phyloP scores from a whole-genome alignment of 2,888 invertebrate species.

The Macaria liturata region DNA sequence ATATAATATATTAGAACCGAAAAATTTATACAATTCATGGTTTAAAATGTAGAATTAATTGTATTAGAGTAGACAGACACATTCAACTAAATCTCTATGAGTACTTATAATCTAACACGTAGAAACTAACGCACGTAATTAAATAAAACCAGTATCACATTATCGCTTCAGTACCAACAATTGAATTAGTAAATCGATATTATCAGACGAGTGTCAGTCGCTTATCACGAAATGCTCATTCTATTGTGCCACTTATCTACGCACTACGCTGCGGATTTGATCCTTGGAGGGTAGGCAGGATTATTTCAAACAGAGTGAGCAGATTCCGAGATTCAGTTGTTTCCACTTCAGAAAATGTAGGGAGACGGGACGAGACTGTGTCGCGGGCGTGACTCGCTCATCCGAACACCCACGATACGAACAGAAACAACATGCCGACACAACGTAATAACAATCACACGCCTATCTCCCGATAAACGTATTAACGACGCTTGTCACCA shows the following conservation, averaged over 20 bases:
- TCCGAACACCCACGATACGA: conserved; percentile 66
- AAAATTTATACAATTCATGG: too few species aligned
- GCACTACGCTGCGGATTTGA: conserved; percentile 24
- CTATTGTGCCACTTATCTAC: conserved; percentile 31
- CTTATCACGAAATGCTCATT: conserved; percentile 37
- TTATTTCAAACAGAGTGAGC: conserved; percentile 54
- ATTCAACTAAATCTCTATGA: too few species aligned
- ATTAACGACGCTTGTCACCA: conserved; percentile 23
- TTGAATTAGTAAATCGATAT: conserved; percentile 27
- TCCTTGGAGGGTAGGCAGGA: conserved; percentile 37
- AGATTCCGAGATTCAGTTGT: conserved; percentile 38
- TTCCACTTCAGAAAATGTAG: conserved; percentile 60
- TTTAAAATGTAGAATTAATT: too few species aligned
- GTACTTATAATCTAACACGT: background rate
- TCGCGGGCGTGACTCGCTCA: conserved; percentile 55
- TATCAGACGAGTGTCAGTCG: conserved; percentile 21
- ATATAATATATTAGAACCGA: too few species aligned
- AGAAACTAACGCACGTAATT: conserved; percentile 10
- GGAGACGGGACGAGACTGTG: conserved; percentile 42
- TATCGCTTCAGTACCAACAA: conserved; percentile 16
- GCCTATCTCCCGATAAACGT: conserved; percentile 43
- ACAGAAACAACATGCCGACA: conserved; percentile 45
- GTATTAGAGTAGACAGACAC: too few species aligned
- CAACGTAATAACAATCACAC: conserved; percentile 49
- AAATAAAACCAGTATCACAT: conserved; percentile 3